Percentiles rank a stretch among this genome's conserved stretches.
Conservation (phyloP, 1,140 invertebrate species). For the Drosophila auraria region DNA sequence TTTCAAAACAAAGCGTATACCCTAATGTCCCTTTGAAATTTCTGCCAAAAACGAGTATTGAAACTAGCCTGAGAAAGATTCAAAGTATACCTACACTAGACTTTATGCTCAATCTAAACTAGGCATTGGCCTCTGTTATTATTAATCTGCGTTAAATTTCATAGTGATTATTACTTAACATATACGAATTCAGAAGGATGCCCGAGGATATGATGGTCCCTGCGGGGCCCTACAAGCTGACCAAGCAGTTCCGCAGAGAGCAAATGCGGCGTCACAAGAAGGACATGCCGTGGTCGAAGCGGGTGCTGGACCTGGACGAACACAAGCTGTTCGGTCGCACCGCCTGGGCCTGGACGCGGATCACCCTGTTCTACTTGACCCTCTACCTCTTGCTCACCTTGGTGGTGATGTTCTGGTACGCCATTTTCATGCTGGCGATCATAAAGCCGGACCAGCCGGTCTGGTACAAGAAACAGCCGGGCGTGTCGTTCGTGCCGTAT, state of each 20-base stretch:
- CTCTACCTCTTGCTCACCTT: slow-evolving; percentile 13
- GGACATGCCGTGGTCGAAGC: slow-evolving; percentile 62
- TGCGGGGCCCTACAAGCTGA: slow-evolving; percentile 45
- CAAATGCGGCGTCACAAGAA: slow-evolving; percentile 16
- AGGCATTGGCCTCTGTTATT: neutral
- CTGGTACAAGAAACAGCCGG: slow-evolving; percentile 33
- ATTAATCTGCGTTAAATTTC: neutral
- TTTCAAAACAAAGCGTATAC: no score
- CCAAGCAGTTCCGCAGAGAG: slow-evolving; percentile 52
- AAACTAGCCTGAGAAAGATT: no score
- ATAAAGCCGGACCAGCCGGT: neutral
- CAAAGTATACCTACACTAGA: neutral
- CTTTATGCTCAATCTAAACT: neutral
- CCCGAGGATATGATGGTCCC: slow-evolving; percentile 37
- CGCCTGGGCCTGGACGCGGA: slow-evolving; percentile 42
- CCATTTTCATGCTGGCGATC: slow-evolving; percentile 7
- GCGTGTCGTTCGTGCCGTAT: slow-evolving; percentile 42
- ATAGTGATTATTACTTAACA: neutral
- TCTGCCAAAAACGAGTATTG: no score
- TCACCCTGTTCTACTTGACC: slow-evolving; percentile 42
- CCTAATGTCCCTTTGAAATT: no score
- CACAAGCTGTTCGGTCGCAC: slow-evolving; percentile 43
- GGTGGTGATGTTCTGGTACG: neutral
- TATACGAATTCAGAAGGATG: neutral
- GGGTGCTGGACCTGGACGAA: slow-evolving; percentile 48